Base-by-base conservation (phyloP, 2,113 vertebrate species). In the Oncorhynchus mykiss region DNA sequence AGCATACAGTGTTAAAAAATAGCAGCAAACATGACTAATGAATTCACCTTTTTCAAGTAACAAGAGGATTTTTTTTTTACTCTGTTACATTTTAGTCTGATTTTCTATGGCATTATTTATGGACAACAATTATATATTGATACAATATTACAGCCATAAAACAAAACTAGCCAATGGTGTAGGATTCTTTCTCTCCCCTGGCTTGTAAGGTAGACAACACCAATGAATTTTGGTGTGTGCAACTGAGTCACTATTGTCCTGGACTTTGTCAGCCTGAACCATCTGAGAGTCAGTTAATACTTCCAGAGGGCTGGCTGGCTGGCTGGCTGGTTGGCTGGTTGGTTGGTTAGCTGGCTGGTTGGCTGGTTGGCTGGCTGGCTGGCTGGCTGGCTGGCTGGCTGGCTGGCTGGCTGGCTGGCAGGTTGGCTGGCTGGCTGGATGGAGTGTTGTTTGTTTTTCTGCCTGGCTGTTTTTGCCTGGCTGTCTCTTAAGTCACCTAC, bases 361-460 rank as follows among this genome's bases (percentile, higher is more conserved):
- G 29, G 3, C 1, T 27, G 27, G 2, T 0, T 27, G 27, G 27
- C 2, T 27, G 27, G 27, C 27, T 27, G 27, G 27, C 27, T 27
- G 27, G 27, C 3, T 3, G 27, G 3, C 3, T 27, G 27, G 27
- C 2, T 27, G 27, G 27, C 2, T 27, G 27, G 27, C 27, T 27
- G 27, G 27, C 0, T 27, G 27, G 27, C 2, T 27, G 27, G 27
- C 2, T 27, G 31, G 29, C 62, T 49, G 39, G 71, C 49, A 11
- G 49, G 64, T 14, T 22, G n/a, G 71, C 49, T 45, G 49, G 51
- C 27, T 22, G n/a, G n/a, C 51, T 16, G 51, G 13, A 54, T 72
- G 70, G 49, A 39, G 22, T 72, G 71, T 73, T 78, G 64, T 70
- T 67, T 78, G 76, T 67, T 78, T 78, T 71, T 59, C 27, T 22